These are phyloP conservation scores for Parotocinclus haroldoi DNA, from an alignment of 2,797 vertebrate species.

Conservation along the genomic window DNA sequence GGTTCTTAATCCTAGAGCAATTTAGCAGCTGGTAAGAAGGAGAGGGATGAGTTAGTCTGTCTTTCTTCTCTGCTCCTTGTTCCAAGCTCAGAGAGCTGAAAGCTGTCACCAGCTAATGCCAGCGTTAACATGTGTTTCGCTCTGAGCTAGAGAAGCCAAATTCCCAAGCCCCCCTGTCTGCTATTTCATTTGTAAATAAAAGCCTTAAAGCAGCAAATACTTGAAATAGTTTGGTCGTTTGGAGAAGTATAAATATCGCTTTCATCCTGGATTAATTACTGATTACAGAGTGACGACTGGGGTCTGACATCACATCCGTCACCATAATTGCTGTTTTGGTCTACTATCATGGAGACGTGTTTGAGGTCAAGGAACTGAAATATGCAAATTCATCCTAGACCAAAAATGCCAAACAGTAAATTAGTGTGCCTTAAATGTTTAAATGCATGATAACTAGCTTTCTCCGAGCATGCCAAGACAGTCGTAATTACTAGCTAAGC, in stretches of 20 bases:
- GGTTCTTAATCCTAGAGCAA: conserved; percentile 27
- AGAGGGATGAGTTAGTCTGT: conserved; percentile 25
- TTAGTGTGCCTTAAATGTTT: conserved; percentile 39
- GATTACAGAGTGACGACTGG: conserved; percentile 53
- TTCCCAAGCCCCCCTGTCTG: conserved; percentile 41
- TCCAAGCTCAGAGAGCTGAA: conserved; percentile 37
- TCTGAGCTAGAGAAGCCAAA: conserved; percentile 43
- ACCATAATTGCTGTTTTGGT: conserved; percentile 59
- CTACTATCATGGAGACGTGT: conserved; percentile 36
- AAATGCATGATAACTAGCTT: conserved; percentile 53
- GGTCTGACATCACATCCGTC: conserved; percentile 52
- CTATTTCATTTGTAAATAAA: conserved; percentile 41
- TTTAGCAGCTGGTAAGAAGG: conserved; percentile 6
- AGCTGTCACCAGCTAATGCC: conserved; percentile 36
- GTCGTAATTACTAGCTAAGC: conserved; percentile 48
- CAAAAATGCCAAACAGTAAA: conserved; percentile 29
- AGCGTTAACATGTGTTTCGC: conserved; percentile 40
- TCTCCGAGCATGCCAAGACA: conserved; percentile 36
- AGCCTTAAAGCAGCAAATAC: conserved; percentile 40
- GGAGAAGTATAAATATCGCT: conserved; percentile 43
- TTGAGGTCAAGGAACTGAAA: conserved; percentile 47
- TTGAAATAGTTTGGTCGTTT: conserved; percentile 53
- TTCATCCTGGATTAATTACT: conserved; percentile 32
- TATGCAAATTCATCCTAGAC: conserved; percentile 52
- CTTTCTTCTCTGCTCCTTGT: conserved; percentile 28